A percentile compares a stretch with the other conserved stretches of the same genome.
These are phyloP conservation scores for Leptopilina boulardi DNA, from an alignment of 1,140 invertebrate genomes.

Conservation along the genomic window DNA sequence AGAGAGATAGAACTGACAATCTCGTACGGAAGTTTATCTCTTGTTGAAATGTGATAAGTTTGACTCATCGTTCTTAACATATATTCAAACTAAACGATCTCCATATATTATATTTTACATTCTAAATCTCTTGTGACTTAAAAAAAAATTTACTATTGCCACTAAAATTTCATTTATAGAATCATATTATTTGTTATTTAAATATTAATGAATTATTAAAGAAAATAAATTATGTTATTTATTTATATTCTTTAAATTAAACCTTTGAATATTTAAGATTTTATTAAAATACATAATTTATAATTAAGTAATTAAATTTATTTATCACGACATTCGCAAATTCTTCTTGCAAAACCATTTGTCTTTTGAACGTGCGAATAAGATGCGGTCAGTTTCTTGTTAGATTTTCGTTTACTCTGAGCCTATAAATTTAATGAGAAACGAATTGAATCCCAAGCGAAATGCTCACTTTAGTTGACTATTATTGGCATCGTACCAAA, in stretches of 20 bases:
- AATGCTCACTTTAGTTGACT: neutral
- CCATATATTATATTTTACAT: too few relatives aligned
- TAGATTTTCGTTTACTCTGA: conserved; percentile 35
- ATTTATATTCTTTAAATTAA: too few relatives aligned
- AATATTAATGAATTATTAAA: too few relatives aligned
- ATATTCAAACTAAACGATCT: neutral
- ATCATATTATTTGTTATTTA: too few relatives aligned
- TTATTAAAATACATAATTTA: too few relatives aligned
- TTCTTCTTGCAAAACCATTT: too few relatives aligned
- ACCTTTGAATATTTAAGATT: too few relatives aligned
- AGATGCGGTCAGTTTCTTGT: conserved; percentile 36
- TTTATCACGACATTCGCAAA: too few relatives aligned
- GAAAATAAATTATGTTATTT: too few relatives aligned
- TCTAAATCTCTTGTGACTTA: neutral
- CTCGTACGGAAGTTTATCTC: conserved; percentile 3
- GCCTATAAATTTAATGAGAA: conserved; percentile 46
- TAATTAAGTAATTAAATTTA: too few relatives aligned
- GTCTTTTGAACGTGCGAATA: neutral
- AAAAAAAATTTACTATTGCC: too few relatives aligned
- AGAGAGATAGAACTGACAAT: neutral
- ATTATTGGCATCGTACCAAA: conserved; percentile 6
- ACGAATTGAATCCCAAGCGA: conserved; percentile 42
- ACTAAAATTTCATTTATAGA: too few relatives aligned
- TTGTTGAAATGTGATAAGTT: neutral
- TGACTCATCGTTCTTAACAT: neutral